Evolutionary conservation across 2,888 invertebrate species (phyloP).

Genomic region (Polietes domitor): DNA sequence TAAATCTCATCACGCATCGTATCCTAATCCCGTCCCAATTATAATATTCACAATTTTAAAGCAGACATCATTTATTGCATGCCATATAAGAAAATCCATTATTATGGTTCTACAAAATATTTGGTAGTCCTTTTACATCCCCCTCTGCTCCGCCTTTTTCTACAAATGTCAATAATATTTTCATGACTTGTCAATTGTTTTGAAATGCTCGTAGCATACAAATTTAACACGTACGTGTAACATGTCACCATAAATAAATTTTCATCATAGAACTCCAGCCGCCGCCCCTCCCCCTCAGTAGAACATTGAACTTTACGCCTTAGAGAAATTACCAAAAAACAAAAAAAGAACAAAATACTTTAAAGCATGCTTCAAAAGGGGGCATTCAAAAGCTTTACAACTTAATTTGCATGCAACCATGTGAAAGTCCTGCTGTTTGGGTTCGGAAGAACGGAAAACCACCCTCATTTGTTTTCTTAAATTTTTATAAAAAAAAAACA

Average conservation of each 20-base stretch:
- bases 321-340: neutral
- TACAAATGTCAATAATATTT: constrained; percentile 44
- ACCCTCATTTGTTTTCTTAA: neutral
- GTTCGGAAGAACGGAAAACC: neutral
- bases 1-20: too few species aligned
- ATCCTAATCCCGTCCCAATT: too few species aligned
- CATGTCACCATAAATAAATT: constrained; percentile 59
- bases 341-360: constrained; percentile 23
- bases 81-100: too few species aligned
- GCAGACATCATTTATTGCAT: too few species aligned
- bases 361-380: constrained; percentile 51
- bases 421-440: neutral
- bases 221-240: constrained; percentile 56
- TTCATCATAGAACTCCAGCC: neutral
- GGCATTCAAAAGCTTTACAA: constrained; percentile 50
- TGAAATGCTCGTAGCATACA: constrained; percentile 3
- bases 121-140: too few species aligned
- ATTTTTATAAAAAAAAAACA: constrained; percentile 15
- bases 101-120: too few species aligned
- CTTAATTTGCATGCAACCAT: constrained; percentile 63
- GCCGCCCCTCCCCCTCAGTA: neutral
- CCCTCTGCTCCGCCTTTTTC: neutral
- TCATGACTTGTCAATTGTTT: constrained; percentile 55
- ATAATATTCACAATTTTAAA: too few species aligned
- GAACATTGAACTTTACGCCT: constrained; percentile 19